A percentile compares a stretch with the other conserved stretches of the same genome.
These are phyloP conservation scores for Dreissena polymorpha DNA, from an alignment of 1,140 invertebrate genomes.

Conservation along the genomic window DNA sequence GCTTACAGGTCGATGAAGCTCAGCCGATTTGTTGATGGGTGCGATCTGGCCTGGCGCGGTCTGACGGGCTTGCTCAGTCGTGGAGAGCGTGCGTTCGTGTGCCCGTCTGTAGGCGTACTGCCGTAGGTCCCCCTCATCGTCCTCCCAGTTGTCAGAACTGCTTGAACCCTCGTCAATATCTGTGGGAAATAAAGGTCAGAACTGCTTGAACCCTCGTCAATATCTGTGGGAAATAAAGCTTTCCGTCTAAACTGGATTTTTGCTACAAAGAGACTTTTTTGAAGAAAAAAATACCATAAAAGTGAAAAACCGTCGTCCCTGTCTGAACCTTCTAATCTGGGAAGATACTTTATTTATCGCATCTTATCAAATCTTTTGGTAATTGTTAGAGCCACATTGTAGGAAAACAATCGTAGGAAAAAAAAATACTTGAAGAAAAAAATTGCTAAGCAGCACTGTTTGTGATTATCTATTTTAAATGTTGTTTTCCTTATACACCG, in stretches of 20 bases:
- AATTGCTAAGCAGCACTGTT: too few species aligned
- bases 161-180: conserved; percentile 58
- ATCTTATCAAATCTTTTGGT: too few species aligned
- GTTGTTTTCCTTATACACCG: too few species aligned
- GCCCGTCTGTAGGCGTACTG: conserved; percentile 59
- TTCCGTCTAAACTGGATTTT: too few species aligned
- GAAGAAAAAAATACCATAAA: too few species aligned
- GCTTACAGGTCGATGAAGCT: conserved; percentile 70
- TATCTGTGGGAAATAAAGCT: too few species aligned
- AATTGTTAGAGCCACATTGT: too few species aligned
- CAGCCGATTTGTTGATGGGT: conserved; percentile 65
- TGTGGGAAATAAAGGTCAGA: too few species aligned
- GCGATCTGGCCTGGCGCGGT: conserved; percentile 59
- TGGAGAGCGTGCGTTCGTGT: conserved; percentile 53
- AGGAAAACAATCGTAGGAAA: too few species aligned
- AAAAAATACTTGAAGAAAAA: too few species aligned
- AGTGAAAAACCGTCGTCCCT: conserved; percentile 67
- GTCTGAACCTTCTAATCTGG: conserved; percentile 32
- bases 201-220: conserved; percentile 60
- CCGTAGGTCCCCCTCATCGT: conserved; percentile 62
- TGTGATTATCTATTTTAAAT: too few species aligned
- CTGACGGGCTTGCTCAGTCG: conserved; percentile 53
- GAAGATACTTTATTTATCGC: not conserved
- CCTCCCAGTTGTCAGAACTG: conserved; percentile 70
- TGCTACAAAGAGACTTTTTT: too few species aligned